phyloP scores from a whole-genome alignment of 2,113 vertebrate species.

The Opisthocomus hoazin region DNA sequence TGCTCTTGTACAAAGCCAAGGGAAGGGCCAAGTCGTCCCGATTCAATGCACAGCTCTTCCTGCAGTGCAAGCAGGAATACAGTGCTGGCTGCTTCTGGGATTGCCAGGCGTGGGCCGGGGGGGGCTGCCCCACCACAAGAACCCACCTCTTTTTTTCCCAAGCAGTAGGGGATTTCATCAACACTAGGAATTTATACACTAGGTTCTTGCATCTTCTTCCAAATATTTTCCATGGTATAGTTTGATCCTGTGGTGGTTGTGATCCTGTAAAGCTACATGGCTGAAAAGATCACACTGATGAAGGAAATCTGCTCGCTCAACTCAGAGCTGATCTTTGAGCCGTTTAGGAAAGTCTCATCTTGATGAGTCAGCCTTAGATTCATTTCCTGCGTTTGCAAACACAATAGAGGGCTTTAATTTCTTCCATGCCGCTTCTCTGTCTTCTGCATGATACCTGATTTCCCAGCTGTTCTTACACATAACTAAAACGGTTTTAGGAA shows the following conservation, averaged over 20 bases:
- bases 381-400: conserved; percentile 50
- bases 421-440: not conserved
- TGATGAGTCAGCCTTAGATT: conserved; percentile 47
- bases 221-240: not conserved
- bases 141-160: too few species aligned
- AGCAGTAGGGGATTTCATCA: not conserved
- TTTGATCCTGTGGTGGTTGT: not conserved
- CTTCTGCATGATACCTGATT: not conserved
- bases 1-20: too few species aligned
- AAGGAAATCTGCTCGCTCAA: not conserved
- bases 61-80: too few species aligned
- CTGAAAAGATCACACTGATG: not conserved
- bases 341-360: not conserved
- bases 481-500: not conserved
- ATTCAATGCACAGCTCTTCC: too few species aligned
- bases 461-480: not conserved
- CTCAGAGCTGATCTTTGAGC: not conserved
- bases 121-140: too few species aligned
- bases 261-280: not conserved
- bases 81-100: too few species aligned
- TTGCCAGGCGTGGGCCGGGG: too few species aligned
- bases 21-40: too few species aligned
- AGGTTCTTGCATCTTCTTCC: not conserved
- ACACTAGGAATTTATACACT: not conserved
- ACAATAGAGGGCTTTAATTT: conserved; percentile 14